Conservation (phyloP, 2,113 vertebrate genomes). For the Copsychus sechellarum region DNA sequence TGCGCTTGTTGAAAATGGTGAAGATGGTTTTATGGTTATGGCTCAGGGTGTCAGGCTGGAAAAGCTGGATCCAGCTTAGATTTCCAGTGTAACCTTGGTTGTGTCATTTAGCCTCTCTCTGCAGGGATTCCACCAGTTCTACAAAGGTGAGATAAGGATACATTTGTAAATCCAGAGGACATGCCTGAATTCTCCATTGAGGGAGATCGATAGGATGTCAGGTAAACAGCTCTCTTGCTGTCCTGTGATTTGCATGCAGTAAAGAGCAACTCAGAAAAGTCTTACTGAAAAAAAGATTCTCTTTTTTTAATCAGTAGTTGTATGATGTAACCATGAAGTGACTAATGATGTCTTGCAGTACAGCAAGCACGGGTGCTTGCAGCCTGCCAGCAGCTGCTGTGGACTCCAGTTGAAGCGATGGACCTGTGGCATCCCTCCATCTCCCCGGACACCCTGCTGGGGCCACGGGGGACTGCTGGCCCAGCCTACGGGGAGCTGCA, state of each 20-base stretch:
- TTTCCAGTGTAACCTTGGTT: background rate
- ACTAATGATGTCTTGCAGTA: background rate
- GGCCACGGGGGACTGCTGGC: background rate
- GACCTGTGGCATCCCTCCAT: background rate
- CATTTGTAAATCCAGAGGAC: background rate
- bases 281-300: background rate
- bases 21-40: background rate
- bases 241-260: background rate
- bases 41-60: accelerated
- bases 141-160: background rate
- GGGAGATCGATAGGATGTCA: background rate
- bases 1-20: background rate
- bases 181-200: background rate
- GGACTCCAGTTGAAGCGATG: background rate
- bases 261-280: background rate
- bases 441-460: accelerated
- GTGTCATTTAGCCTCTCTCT: background rate
- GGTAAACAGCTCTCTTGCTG: background rate
- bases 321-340: background rate
- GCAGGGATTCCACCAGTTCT: background rate
- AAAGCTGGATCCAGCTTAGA: background rate
- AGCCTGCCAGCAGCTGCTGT: background rate
- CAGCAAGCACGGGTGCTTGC: accelerated
- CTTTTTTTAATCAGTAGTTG: background rate
- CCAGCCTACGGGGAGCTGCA: background rate